phyloP scores from a whole-genome alignment of 2,113 vertebrate genomes.

The Sigmodon hispidus region DNA sequence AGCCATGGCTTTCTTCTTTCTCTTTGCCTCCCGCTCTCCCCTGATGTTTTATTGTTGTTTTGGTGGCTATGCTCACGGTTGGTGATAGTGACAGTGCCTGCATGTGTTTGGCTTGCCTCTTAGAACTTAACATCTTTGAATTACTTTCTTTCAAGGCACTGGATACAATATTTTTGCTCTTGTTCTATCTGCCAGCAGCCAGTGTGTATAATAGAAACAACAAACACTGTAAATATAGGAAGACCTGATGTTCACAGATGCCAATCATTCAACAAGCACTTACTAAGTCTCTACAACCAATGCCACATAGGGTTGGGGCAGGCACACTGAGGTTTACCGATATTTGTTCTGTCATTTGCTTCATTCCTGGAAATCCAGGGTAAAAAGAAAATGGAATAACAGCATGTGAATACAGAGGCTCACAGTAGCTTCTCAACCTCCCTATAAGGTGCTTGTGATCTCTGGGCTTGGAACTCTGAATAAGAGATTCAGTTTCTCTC shows the following conservation, averaged over 20 bases:
- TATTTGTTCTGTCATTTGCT: background rate
- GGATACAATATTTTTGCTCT: background rate
- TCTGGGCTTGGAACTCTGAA: background rate
- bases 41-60: constrained; percentile 23
- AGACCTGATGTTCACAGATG: background rate
- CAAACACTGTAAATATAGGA: background rate
- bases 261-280: constrained; percentile 6
- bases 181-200: background rate
- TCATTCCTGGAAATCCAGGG: background rate
- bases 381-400: background rate
- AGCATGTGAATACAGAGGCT: accelerated
- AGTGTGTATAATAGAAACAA: background rate
- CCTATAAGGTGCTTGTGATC: background rate
- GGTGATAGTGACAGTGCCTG: background rate
- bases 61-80: background rate
- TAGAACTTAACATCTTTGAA: constrained; percentile 46
- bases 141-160: background rate
- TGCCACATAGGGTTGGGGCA: accelerated
- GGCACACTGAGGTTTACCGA: background rate
- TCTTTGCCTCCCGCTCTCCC: background rate
- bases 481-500: background rate
- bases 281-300: background rate
- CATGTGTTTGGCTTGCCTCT: constrained; percentile 1
- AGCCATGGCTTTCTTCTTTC: background rate
- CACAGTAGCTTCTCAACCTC: background rate